Base-by-base conservation (phyloP, 2,113 vertebrate genomes). In the Psittacara wagleri region DNA sequence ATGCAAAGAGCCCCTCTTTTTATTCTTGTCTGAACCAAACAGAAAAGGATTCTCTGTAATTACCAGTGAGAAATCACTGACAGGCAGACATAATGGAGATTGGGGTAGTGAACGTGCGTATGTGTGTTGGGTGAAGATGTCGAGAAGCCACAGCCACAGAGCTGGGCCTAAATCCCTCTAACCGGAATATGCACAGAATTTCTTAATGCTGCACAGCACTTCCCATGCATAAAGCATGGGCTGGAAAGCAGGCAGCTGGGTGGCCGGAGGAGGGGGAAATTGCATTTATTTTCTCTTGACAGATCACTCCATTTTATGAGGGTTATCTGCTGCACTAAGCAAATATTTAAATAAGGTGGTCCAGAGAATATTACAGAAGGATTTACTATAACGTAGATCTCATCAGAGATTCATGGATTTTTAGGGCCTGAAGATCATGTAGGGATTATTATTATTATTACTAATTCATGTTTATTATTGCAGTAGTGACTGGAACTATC, bases 281-380 rank as follows among this genome's bases (percentile, higher is more conserved):
- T n/a, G 55, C 86, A 73, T 96, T 93, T 91, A 64, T 93, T 95
- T 96, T 57, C 18, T 93, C 55, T 74, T 94, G 94, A 92, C 92
- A 94, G 77, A 94, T 93, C 52, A 25, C 76, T 93, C 83, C 48
- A 52, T 96, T 96, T 92, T 91, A 84, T 1, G 1, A 66, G 66
- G 49, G 69, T 88, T 94, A 86, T 94, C 77, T 96, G 94, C 83
- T 93, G 83, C 83, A 91, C 92, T 94, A 94, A 96, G 92, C 92
- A 96, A 96, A 97, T 95, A 96, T 96, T 95, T 94, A 95, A 96
- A 96, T 94, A 94, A 92, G 77, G 73, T 84, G 48, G 83, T 57
- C 80, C 24, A 49, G 93, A 93, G 83, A 96, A 84, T 59, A 27
- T 57, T 67, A 29, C 35, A 78, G 83, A 48, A 90, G 52, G 83